A percentile compares a stretch with the other conserved stretches of the same genome.
These are phyloP conservation scores for Scaptomyza caliginosa DNA, from an alignment of 2,888 invertebrate species.

Conservation along the genomic window DNA sequence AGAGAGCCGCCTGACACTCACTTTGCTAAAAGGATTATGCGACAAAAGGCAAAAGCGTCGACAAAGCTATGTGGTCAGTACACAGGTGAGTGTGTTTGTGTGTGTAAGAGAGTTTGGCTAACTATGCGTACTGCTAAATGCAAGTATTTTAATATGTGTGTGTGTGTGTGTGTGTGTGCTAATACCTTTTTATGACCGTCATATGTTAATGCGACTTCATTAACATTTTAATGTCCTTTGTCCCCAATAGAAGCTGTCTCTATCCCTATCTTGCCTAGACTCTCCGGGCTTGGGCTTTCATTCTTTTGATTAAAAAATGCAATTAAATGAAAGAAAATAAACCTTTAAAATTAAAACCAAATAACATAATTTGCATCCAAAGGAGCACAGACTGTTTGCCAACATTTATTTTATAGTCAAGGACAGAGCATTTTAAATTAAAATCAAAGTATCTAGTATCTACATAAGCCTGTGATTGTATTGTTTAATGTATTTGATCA, in stretches of 20 bases:
- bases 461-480: no score
- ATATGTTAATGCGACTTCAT: conserved; percentile 79
- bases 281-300: background rate
- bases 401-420: background rate
- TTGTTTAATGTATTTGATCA: no score
- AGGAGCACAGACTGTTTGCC: conserved; percentile 6
- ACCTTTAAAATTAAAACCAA: conserved; percentile 42
- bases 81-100: conserved; percentile 34
- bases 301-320: conserved; percentile 73
- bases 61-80: conserved; percentile 70
- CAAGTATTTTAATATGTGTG: conserved; percentile 31
- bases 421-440: background rate
- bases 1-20: background rate
- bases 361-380: conserved; percentile 46
- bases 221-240: conserved; percentile 76
- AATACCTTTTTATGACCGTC: conserved; percentile 78
- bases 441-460: background rate
- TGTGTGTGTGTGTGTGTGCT: conserved; percentile 47
- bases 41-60: conserved; percentile 53
- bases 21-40: conserved; percentile 65
- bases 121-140: conserved; percentile 52
- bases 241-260: conserved; percentile 39
- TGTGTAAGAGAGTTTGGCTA: conserved; percentile 45
- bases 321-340: conserved; percentile 66
- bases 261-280: background rate